Evolutionary conservation across 1,140 invertebrate genomes (phyloP).

Genomic region (Popillia japonica): DNA sequence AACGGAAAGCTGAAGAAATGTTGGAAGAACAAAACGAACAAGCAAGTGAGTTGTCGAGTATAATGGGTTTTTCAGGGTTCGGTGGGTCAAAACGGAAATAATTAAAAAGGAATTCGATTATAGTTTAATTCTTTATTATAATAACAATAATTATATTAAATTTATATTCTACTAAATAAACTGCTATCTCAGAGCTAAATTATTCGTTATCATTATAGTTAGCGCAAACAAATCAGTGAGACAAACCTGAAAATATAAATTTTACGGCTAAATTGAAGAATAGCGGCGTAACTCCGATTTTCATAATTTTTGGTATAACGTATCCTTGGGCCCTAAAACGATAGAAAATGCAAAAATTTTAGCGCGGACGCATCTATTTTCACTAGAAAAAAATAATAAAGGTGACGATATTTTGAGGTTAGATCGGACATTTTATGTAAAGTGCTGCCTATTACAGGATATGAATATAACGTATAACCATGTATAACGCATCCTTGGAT

Average conservation of each 20-base stretch:
- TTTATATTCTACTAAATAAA: conserved; percentile 20
- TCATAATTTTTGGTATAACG: no score
- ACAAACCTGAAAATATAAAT: conserved; percentile 4
- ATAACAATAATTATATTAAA: conserved; percentile 23
- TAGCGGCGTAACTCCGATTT: no score
- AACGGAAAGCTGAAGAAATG: conserved; percentile 83
- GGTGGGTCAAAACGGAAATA: conserved; percentile 77
- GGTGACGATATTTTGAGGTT: no score
- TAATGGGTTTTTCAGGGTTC: conserved; percentile 99
- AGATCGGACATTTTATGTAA: no score
- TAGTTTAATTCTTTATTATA: conserved; percentile 14
- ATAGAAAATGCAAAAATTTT: no score
- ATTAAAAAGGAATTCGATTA: neutral
- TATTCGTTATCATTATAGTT: conserved; percentile 11
- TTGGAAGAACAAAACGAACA: conserved; percentile 69
- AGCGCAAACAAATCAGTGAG: neutral
- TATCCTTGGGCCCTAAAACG: no score
- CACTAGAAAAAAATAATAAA: no score
- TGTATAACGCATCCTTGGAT: no score
- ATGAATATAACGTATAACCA: no score
- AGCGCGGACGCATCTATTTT: no score
- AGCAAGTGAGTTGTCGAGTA: conserved; percentile 84
- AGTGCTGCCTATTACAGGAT: no score
- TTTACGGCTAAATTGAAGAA: no score
- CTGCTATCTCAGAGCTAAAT: conserved; percentile 8